Conservation (phyloP, 1,140 invertebrate species). For the Goniozus legneri region DNA sequence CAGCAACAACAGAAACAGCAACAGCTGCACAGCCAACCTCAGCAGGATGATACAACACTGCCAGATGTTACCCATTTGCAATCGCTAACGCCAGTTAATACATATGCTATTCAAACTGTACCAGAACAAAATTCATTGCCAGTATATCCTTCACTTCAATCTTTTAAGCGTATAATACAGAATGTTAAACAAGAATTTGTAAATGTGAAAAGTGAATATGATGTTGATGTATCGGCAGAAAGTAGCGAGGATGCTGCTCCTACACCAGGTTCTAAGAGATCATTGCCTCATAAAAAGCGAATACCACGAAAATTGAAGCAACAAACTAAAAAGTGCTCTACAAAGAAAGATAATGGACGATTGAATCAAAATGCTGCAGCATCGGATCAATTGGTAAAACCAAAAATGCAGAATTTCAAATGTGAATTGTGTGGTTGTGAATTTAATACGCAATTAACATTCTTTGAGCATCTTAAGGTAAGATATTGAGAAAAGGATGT, state of each 20-base stretch:
- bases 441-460: conserved; percentile 68
- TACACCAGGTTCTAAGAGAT: conserved; percentile 46
- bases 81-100: conserved; percentile 39
- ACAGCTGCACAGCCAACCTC: conserved; percentile 35
- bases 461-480: conserved; percentile 75
- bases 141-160: conserved; percentile 36
- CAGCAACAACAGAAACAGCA: conserved; percentile 54
- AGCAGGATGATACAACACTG: conserved; percentile 37
- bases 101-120: conserved; percentile 46
- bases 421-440: conserved; percentile 67
- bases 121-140: conserved; percentile 34
- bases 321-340: conserved; percentile 35
- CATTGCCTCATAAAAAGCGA: conserved; percentile 58
- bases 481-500: background rate
- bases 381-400: conserved; percentile 7
- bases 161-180: conserved; percentile 38
- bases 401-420: conserved; percentile 47
- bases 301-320: conserved; percentile 58
- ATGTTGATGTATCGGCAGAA: conserved; percentile 42
- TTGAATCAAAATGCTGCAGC: conserved; percentile 15
- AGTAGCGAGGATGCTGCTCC: conserved; percentile 43
- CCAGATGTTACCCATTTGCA: conserved; percentile 44
- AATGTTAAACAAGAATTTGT: conserved; percentile 47
- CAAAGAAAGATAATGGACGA: conserved; percentile 29
- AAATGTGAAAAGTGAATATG: conserved; percentile 48